A percentile compares a stretch with the other conserved stretches of the same genome.
These are phyloP conservation scores for Anseranas semipalmata DNA, from an alignment of 2,113 vertebrate genomes.

Conservation along the genomic window DNA sequence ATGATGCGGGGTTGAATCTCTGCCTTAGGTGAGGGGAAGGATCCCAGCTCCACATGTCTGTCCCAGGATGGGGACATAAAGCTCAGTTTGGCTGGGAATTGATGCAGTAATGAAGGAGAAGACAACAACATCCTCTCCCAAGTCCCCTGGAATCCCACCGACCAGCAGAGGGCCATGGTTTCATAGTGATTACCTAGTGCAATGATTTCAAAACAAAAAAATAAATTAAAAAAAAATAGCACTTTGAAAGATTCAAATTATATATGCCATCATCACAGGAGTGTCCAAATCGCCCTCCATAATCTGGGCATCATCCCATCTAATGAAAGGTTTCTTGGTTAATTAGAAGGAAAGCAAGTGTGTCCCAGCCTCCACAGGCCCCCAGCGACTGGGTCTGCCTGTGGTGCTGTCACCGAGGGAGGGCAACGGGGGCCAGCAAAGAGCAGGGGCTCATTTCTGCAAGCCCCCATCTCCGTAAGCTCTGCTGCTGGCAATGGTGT, in stretches of 20 bases:
- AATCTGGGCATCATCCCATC: background rate
- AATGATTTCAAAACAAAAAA: background rate
- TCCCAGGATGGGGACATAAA: background rate
- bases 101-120: background rate
- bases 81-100: background rate
- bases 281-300: background rate
- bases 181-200: background rate
- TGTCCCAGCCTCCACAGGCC: background rate
- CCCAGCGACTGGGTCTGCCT: background rate
- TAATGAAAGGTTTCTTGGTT: background rate
- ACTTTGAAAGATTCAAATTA: background rate
- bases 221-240: background rate
- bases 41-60: background rate
- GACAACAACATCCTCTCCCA: background rate
- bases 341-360: background rate
- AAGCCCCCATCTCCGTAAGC: background rate
- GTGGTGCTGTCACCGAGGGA: background rate
- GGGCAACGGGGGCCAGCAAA: background rate
- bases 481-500: background rate
- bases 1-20: background rate
- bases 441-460: background rate
- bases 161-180: background rate
- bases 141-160: background rate
- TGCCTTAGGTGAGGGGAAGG: background rate
- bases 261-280: background rate